phyloP scores from a whole-genome alignment of 2,797 vertebrate genomes.

The Bufotes viridis region DNA sequence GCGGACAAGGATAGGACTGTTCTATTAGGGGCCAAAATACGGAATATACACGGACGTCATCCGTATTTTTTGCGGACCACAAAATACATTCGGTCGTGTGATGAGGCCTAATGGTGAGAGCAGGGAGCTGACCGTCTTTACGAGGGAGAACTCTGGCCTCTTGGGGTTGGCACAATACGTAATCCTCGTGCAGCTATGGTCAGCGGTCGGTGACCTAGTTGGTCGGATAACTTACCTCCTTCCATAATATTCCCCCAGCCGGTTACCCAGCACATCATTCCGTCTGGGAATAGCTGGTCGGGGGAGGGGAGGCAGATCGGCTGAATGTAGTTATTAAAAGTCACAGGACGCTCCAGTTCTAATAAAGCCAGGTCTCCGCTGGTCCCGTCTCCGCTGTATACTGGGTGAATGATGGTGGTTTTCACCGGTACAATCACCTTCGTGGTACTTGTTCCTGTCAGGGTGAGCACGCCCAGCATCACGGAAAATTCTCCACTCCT shows the following conservation, averaged over 20 bases:
- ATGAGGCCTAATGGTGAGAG: too few species aligned
- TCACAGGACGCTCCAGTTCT: conserved; percentile 68
- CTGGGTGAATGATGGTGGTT: conserved; percentile 66
- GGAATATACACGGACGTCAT: too few species aligned
- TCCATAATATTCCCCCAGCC: conserved; percentile 77
- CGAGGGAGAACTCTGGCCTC: too few species aligned
- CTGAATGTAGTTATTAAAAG: conserved; percentile 68
- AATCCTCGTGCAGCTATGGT: too few species aligned
- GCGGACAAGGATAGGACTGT: too few species aligned
- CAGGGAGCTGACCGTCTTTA: too few species aligned
- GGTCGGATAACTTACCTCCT: conserved; percentile 62
- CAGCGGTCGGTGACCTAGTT: too few species aligned
- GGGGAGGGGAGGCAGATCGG: conserved; percentile 73
- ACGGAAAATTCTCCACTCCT: conserved; percentile 63
- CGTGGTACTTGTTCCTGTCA: rapidly evolving
- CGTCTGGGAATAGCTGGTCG: conserved; percentile 67
- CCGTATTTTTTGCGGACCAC: too few species aligned
- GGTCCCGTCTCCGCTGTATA: conserved; percentile 67
- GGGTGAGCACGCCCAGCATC: conserved; percentile 61
- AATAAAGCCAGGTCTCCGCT: conserved; percentile 78
- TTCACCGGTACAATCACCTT: conserved; percentile 34
- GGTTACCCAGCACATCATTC: conserved; percentile 72
- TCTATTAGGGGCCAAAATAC: too few species aligned
- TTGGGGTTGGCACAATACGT: too few species aligned
- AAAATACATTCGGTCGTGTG: too few species aligned